phyloP scores from a whole-genome alignment of 2,797 vertebrate genomes.

The Sebastiscus tertius region DNA sequence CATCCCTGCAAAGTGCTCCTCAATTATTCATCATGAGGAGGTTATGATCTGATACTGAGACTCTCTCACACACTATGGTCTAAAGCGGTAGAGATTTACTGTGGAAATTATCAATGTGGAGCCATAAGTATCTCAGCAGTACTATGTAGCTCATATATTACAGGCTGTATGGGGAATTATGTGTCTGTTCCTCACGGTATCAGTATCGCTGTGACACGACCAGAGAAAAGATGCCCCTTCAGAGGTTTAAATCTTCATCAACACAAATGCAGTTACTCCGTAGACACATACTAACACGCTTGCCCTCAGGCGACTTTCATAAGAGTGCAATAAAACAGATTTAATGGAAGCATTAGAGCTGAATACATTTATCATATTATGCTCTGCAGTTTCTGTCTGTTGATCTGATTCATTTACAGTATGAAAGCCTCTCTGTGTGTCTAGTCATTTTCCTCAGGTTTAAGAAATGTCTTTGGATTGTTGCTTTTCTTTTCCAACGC shows the following conservation, averaged over 20 bases:
- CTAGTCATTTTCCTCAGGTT: neutral
- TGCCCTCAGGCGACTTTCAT: neutral
- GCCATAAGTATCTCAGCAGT: neutral
- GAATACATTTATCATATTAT: conserved; percentile 4
- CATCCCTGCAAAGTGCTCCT: conserved; percentile 36
- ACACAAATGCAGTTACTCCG: neutral
- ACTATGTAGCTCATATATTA: neutral
- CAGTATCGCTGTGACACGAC: neutral
- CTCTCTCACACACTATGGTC: neutral
- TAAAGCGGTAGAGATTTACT: conserved; percentile 11
- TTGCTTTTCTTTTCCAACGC: neutral
- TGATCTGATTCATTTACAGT: neutral
- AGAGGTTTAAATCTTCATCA: neutral
- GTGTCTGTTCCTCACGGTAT: neutral
- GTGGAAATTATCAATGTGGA: conserved; percentile 2
- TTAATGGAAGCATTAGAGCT: conserved; percentile 3
- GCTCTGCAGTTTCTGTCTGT: neutral
- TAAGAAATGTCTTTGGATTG: neutral
- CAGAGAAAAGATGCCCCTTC: neutral
- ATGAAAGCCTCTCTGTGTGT: conserved; percentile 14
- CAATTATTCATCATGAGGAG: conserved; percentile 61
- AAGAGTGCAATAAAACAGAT: neutral
- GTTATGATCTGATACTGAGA: conserved; percentile 44
- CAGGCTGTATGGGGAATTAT: neutral
- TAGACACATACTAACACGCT: neutral